These are phyloP conservation scores for Alcis repandata DNA, from an alignment of 2,888 invertebrate species.

Conservation along the genomic window DNA sequence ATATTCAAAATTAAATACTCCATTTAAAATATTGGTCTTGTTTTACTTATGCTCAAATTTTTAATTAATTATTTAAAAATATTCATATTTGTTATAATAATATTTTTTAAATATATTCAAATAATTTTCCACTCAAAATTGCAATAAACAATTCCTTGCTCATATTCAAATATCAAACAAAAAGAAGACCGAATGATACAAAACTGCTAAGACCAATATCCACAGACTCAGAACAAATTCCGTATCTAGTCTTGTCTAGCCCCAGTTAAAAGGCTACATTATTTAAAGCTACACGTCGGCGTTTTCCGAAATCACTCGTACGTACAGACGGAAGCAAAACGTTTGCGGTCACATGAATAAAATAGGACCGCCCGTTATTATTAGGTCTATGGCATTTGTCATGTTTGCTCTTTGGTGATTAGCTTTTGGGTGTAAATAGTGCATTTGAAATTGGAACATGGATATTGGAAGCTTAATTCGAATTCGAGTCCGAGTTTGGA, in stretches of 20 bases:
- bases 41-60: no score
- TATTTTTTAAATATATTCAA: no score
- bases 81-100: no score
- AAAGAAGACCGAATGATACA: no score
- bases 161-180: no score
- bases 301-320: slow-evolving; percentile 42
- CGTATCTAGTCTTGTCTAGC: background rate
- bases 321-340: slow-evolving; percentile 50
- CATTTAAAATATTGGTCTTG: no score
- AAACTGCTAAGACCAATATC: background rate
- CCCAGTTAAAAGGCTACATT: slow-evolving; percentile 49
- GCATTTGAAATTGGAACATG: slow-evolving; percentile 25
- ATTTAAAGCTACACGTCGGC: slow-evolving; percentile 66
- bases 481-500: background rate
- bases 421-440: slow-evolving; percentile 19
- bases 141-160: no score
- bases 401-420: slow-evolving; percentile 35
- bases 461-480: slow-evolving; percentile 3
- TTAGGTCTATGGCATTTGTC: slow-evolving; percentile 50
- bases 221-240: background rate
- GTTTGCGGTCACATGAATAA: slow-evolving; percentile 49
- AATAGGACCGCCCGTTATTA: slow-evolving; percentile 44
- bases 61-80: no score
- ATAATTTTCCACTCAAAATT: no score
- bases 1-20: no score